A percentile compares a stretch with the other conserved stretches of the same genome.
phyloP scores from a whole-genome alignment of 1,140 invertebrate genomes.

The Drosophila sulfurigaster region DNA sequence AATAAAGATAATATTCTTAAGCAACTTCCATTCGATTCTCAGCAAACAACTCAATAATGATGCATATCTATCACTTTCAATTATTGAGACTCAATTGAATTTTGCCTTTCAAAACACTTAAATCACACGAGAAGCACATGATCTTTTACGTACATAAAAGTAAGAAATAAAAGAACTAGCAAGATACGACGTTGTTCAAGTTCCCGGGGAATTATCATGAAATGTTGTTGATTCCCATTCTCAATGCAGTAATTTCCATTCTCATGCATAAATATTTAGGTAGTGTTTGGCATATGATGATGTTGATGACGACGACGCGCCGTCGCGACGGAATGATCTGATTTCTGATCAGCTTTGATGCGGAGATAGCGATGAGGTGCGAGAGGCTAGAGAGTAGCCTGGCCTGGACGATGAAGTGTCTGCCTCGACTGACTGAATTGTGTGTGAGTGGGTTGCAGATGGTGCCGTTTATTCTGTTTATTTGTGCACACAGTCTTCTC shows the following conservation, averaged over 20 bases:
- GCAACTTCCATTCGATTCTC: too few relatives aligned
- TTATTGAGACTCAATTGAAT: neutral
- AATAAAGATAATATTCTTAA: neutral
- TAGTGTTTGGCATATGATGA: conserved; percentile 22
- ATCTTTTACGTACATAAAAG: conserved; percentile 14
- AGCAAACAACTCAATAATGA: too few relatives aligned
- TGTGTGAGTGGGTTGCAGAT: conserved; percentile 42
- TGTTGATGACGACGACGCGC: conserved; percentile 2
- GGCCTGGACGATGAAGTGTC: conserved; percentile 12
- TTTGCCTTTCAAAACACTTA: conserved; percentile 7
- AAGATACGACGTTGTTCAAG: conserved; percentile 35
- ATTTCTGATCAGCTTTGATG: conserved; percentile 26
- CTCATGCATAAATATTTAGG: conserved; percentile 75
- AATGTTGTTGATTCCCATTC: conserved; percentile 55
- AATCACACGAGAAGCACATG: conserved; percentile 12
- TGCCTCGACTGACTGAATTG: neutral
- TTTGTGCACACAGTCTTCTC: conserved; percentile 43
- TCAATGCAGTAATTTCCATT: conserved; percentile 54
- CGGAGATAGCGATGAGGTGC: neutral
- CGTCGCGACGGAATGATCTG: conserved; percentile 39
- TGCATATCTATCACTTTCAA: neutral
- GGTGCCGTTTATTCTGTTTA: conserved; percentile 44
- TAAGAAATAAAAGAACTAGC: conserved; percentile 10
- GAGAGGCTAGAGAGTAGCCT: conserved; percentile 1
- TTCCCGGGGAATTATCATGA: conserved; percentile 55